Evolutionary conservation across 2,797 vertebrate species (phyloP), one percentile per base, ranked within the genome.

Genomic region (Glossophaga mutica): DNA sequence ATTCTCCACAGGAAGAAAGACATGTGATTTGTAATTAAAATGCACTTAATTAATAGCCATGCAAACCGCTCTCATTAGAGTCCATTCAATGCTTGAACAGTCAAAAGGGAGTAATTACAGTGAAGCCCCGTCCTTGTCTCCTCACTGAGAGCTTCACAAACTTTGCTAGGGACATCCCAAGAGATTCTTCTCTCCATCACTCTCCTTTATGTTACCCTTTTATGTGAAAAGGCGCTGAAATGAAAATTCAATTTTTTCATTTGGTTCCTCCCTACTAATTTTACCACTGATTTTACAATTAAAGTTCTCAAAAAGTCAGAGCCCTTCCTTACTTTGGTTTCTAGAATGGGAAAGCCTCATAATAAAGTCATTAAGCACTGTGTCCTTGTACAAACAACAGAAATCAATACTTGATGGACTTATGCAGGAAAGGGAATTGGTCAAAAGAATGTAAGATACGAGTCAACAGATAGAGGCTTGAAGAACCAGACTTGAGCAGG

Each of bases 1-100:
- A 95, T 93, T 84, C 92, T 96, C 94, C 19, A 84, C 87, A 93
- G 85, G 9, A 57, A 59, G 67, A 89, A 89, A 95, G 74, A 78
- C 79, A 95, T 84, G 90, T 42, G 68, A 59, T 94, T 94, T 94
- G 79, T 95, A 97, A 96, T 97, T 94, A 95, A 90, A 91, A 95
- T 89, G 92, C 71, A 91, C 55, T 97, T 97, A 95, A 97, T 96
- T 97, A 97, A 97, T 90, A 96, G 95, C 62, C 77, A 67, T 52
- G 22, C 39, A 81, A 96, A 91, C 86, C 86, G 95, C 89, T 96
- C 74, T 96, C 79, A 94, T 94, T 96, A 97, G 79, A 94, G 83
- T 94, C 73, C 95, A 76, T 98, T 94, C 91, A 96, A 97, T 73
- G 86, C 76, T 59, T 96, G 74, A 94, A 95, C 48, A 91, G 85